These are phyloP conservation scores for Maconellicoccus hirsutus DNA, from an alignment of 1,140 invertebrate genomes.

Conservation along the genomic window DNA sequence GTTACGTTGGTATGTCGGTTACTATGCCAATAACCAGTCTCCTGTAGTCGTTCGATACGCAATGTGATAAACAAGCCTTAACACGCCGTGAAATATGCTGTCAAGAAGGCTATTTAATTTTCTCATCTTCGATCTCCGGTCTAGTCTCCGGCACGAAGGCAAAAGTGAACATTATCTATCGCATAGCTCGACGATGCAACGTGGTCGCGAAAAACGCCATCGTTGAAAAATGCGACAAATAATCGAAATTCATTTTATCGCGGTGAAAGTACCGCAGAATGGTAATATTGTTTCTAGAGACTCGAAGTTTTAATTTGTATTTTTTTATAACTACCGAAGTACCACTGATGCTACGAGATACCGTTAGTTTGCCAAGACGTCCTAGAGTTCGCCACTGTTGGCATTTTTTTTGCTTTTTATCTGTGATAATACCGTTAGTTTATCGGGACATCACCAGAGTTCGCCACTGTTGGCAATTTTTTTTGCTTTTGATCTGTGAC, in stretches of 20 bases:
- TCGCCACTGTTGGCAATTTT: no score
- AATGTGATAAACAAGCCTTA: background rate
- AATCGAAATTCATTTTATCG: background rate
- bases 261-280: background rate
- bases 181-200: background rate
- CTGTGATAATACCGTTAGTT: no score
- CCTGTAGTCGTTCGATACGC: background rate
- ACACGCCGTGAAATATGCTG: background rate
- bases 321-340: no score
- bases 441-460: no score
- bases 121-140: no score
- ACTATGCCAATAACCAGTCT: constrained; percentile 9
- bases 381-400: no score
- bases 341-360: no score
- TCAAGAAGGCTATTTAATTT: no score
- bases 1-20: constrained; percentile 10
- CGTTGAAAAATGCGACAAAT: background rate
- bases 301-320: no score
- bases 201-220: background rate
- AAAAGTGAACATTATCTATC: background rate
- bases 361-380: no score
- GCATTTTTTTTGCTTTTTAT: no score
- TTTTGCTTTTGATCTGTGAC: no score
- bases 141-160: background rate
- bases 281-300: background rate